Evolutionary conservation across 2,113 vertebrate species (phyloP), one percentile per base, ranked within the genome.

Genomic region (Charina bottae): DNA sequence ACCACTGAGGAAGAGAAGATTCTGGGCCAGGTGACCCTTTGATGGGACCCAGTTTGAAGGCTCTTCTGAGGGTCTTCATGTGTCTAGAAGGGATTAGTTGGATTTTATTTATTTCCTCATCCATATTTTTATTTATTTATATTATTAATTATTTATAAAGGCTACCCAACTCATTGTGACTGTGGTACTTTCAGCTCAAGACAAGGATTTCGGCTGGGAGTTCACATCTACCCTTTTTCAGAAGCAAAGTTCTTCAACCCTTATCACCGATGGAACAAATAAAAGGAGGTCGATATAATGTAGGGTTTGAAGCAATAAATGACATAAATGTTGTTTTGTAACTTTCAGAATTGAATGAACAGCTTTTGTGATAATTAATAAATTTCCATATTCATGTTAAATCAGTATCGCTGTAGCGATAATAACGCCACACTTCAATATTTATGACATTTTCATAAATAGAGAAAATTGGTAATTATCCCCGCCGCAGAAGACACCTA

Each of bases 391-490:
- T 91, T 93, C 87, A 88, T 83, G 84, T 87, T 86, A 87, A 85
- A 89, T 89, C 87, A 86, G 90, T 89, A 54, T 89, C 83, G 21
- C 33, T 93, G 28, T 91, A 86, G 88, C 86, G 87, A 86, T 89
- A 93, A 89, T 91, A 89, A 54, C 5, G 24, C n/a, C 83, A 86
- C 89, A 85, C 54, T 89, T 89, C 90, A 93, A 60, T 91, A 91
- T 93, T 93, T 53, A 89, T 91, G 92, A 89, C 55, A 58, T 78
- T 93, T 93, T 89, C 37, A 86, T 93, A 89, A 93, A 93, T 89
- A 91, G 42, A 60, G 92, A 86, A 91, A 91, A 91, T 86, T 89
- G 89, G 49, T 89, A 93, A 91, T 91, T 88, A 91, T 64, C 86
- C 46, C 33, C 13, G 60, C 83, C 13, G 28, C 87, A 85, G 17